Evolutionary conservation across 2,797 vertebrate genomes (phyloP).

Genomic region (Allobates femoralis): DNA sequence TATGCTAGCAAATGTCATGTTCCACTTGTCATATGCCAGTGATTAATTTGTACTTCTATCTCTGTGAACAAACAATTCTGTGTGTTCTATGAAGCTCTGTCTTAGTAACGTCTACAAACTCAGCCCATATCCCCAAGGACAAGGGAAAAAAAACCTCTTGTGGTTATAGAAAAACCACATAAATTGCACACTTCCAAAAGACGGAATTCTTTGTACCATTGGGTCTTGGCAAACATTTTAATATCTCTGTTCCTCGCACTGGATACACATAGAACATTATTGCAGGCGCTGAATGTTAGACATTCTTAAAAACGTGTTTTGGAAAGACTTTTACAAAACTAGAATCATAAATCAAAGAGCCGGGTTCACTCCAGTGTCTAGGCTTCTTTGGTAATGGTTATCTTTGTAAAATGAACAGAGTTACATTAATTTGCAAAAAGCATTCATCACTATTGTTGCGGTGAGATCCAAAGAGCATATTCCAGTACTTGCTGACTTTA

Average conservation of each 20-base stretch:
- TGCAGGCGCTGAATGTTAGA: conserved; percentile 29
- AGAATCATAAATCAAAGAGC: conserved; percentile 30
- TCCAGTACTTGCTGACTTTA: not conserved
- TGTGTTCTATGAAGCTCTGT: conserved; percentile 34
- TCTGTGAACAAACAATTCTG: conserved; percentile 47
- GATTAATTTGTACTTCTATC: conserved; percentile 57
- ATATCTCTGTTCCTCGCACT: conserved; percentile 32
- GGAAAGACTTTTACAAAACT: conserved; percentile 22
- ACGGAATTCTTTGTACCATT: conserved; percentile 35
- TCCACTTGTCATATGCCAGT: conserved; percentile 45
- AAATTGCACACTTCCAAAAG: conserved; percentile 42
- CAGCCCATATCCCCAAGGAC: conserved; percentile 38
- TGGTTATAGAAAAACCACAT: conserved; percentile 36
- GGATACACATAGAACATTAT: conserved; percentile 39
- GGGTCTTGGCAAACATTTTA: conserved; percentile 48
- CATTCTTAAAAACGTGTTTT: conserved; percentile 26
- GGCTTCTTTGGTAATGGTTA: conserved; percentile 23
- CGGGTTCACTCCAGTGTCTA: not conserved
- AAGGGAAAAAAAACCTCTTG: conserved; percentile 24
- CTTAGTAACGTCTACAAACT: conserved; percentile 50
- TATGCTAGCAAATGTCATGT: conserved; percentile 47
- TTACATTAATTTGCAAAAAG: conserved; percentile 11
- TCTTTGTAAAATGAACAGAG: conserved; percentile 35
- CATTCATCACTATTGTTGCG: too few species aligned
- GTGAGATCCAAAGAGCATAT: not conserved